Evolutionary conservation across 2,797 vertebrate genomes (phyloP).

Genomic region (Ctenosaura bakeri): DNA sequence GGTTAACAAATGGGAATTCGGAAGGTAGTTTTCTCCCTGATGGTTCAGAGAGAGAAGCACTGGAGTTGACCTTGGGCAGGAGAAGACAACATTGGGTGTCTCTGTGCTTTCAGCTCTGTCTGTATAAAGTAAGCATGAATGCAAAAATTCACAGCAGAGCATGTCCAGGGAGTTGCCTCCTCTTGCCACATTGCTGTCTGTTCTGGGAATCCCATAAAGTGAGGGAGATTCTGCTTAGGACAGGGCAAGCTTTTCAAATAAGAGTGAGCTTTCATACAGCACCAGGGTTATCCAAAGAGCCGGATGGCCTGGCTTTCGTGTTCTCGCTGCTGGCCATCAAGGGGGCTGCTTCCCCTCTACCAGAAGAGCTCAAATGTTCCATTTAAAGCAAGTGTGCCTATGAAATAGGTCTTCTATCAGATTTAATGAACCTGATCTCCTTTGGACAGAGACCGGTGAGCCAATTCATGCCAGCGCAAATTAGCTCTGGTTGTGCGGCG

Average conservation of each 20-base stretch:
- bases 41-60: not conserved
- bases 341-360: not conserved
- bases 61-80: not conserved
- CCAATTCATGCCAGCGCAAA: not conserved
- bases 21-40: not conserved
- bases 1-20: slow-evolving; percentile 40
- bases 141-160: not conserved
- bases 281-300: slow-evolving; percentile 17
- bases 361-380: not conserved
- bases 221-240: fast-evolving
- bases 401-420: not conserved
- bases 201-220: not conserved
- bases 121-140: not conserved
- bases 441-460: not conserved
- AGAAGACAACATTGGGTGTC: not conserved
- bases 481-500: not conserved
- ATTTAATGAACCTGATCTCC: not conserved
- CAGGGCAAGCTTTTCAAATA: not conserved
- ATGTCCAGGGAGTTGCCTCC: not conserved
- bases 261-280: not conserved
- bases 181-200: fast-evolving
- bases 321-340: not conserved
- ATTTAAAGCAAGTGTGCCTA: not conserved
- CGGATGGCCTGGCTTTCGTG: not conserved
- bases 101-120: slow-evolving; percentile 35